Evolutionary conservation across 2,888 invertebrate genomes (phyloP).

Genomic region (Hemaris fuciformis): DNA sequence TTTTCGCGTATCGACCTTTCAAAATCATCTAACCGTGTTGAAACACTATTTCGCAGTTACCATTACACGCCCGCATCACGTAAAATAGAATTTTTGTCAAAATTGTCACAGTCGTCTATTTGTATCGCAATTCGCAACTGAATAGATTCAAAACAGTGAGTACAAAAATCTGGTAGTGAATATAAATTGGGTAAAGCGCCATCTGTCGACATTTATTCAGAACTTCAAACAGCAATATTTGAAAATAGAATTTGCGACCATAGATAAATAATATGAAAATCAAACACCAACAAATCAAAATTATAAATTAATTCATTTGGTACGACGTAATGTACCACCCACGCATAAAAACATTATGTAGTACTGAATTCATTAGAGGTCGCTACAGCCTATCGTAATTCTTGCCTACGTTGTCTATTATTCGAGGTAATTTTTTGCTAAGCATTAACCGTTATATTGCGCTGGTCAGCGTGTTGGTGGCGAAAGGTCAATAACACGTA

Average conservation of each 20-base stretch:
- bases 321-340: too few species aligned
- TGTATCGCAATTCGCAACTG: background rate
- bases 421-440: background rate
- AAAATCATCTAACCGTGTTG: slow-evolving; percentile 23
- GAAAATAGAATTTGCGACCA: too few species aligned
- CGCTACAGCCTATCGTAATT: background rate
- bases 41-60: slow-evolving; percentile 15
- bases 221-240: too few species aligned
- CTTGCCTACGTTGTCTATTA: background rate
- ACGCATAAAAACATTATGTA: too few species aligned
- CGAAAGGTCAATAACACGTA: background rate
- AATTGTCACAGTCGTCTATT: background rate
- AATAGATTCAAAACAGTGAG: too few species aligned
- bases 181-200: too few species aligned
- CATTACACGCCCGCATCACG: background rate
- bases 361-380: background rate
- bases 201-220: too few species aligned
- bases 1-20: slow-evolving; percentile 41
- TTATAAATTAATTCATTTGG: too few species aligned
- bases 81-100: background rate
- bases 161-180: too few species aligned
- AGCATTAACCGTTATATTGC: background rate
- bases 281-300: too few species aligned
- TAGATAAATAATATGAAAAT: too few species aligned
- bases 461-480: background rate